phyloP scores from a whole-genome alignment of 2,113 vertebrate genomes.

The Puma concolor region DNA sequence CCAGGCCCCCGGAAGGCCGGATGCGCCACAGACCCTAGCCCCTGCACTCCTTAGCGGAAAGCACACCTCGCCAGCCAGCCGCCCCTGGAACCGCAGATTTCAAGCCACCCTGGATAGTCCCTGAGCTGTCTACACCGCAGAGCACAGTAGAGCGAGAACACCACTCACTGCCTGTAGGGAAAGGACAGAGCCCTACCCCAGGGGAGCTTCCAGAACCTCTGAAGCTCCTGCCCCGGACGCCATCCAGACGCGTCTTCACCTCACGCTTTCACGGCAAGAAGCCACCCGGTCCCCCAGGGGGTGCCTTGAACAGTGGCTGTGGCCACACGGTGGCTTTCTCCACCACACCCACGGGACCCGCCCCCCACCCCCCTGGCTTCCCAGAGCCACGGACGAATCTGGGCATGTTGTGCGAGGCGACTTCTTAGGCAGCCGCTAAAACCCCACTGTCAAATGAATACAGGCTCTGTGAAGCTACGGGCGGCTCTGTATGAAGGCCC shows the following conservation, averaged over 20 bases:
- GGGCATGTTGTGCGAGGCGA: fast-evolving
- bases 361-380: not conserved
- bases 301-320: fast-evolving
- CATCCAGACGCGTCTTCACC: not conserved
- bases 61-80: fast-evolving
- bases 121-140: not conserved
- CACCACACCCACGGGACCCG: not conserved
- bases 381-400: fast-evolving
- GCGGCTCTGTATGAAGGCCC: not conserved
- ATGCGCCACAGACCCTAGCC: fast-evolving
- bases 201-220: not conserved
- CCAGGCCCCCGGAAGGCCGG: fast-evolving
- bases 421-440: not conserved
- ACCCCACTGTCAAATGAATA: fast-evolving
- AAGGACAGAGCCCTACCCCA: fast-evolving
- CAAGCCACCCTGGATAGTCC: fast-evolving
- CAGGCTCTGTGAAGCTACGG: fast-evolving
- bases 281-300: fast-evolving
- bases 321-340: not conserved
- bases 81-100: not conserved
- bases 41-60: fast-evolving
- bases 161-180: fast-evolving
- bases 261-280: fast-evolving
- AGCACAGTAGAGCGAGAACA: fast-evolving
- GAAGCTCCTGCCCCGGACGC: fast-evolving